Evolutionary conservation across 2,888 invertebrate species (phyloP).

Genomic region (Mesorhabditis sp.): DNA sequence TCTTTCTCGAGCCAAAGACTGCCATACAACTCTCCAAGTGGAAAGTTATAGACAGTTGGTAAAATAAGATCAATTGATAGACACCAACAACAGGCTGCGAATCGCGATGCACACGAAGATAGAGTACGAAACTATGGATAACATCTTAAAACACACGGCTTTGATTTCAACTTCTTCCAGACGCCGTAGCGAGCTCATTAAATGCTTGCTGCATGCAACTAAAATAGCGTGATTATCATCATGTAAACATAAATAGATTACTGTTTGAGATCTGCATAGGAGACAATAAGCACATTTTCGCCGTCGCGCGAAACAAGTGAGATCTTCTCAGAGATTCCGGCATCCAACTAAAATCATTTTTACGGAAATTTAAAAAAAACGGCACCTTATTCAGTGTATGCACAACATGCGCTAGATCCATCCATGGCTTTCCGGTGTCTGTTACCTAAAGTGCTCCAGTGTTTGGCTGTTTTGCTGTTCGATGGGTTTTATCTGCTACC

Average conservation of each 20-base stretch:
- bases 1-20: too few species aligned
- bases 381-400: slow-evolving; percentile 81
- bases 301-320: slow-evolving; percentile 92
- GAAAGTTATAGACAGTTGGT: too few species aligned
- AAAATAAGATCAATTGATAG: too few species aligned
- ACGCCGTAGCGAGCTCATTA: slow-evolving; percentile 5
- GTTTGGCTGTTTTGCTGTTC: too few species aligned
- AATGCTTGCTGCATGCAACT: slow-evolving; percentile 6
- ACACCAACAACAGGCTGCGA: too few species aligned
- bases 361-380: neutral
- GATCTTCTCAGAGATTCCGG: slow-evolving; percentile 68
- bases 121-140: neutral
- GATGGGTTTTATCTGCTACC: slow-evolving; percentile 19
- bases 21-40: too few species aligned
- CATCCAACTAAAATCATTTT: slow-evolving; percentile 60
- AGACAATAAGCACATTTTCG: slow-evolving; percentile 89
- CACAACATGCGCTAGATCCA: slow-evolving; percentile 91
- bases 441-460: slow-evolving; percentile 65
- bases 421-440: slow-evolving; percentile 86
- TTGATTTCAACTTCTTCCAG: neutral
- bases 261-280: slow-evolving; percentile 88
- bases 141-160: neutral
- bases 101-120: neutral
- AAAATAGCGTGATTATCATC: neutral
- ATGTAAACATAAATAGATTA: slow-evolving; percentile 57